Conservation (phyloP, 1,140 invertebrate species). For the Drosophila rhopaloa region DNA sequence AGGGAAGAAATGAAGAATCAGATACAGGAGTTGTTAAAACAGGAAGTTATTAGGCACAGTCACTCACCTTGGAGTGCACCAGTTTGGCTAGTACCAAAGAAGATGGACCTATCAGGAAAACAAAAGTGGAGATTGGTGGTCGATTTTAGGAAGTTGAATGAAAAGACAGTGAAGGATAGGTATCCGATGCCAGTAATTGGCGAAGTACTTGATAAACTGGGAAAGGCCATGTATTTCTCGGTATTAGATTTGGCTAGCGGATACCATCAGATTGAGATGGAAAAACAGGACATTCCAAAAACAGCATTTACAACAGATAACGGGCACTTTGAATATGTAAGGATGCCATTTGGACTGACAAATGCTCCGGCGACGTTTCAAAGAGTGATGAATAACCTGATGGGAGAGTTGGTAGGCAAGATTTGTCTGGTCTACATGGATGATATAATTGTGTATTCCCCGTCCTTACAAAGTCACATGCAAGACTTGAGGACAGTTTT, state of each 20-base stretch:
- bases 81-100: slow-evolving; percentile 58
- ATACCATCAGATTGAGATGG: slow-evolving; percentile 85
- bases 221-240: slow-evolving; percentile 84
- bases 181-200: slow-evolving; percentile 86
- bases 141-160: not conserved
- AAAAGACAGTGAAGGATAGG: slow-evolving; percentile 73
- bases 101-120: slow-evolving; percentile 37
- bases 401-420: too few relatives aligned
- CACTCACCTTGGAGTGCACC: slow-evolving; percentile 39
- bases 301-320: slow-evolving; percentile 84
- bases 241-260: slow-evolving; percentile 85
- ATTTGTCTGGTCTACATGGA: too few relatives aligned
- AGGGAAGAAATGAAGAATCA: slow-evolving; percentile 72
- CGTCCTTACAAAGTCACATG: too few relatives aligned
- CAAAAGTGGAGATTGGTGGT: slow-evolving; percentile 71
- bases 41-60: slow-evolving; percentile 17
- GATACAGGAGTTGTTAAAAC: slow-evolving; percentile 65
- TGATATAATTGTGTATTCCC: too few relatives aligned
- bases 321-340: slow-evolving; percentile 59
- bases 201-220: slow-evolving; percentile 84
- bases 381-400: too few relatives aligned
- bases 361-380: slow-evolving; percentile 63
- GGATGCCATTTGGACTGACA: slow-evolving; percentile 66
- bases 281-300: slow-evolving; percentile 74
- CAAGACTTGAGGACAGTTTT: too few relatives aligned